Conservation (phyloP, 2,797 vertebrate species). For the Sebastiscus tertius region DNA sequence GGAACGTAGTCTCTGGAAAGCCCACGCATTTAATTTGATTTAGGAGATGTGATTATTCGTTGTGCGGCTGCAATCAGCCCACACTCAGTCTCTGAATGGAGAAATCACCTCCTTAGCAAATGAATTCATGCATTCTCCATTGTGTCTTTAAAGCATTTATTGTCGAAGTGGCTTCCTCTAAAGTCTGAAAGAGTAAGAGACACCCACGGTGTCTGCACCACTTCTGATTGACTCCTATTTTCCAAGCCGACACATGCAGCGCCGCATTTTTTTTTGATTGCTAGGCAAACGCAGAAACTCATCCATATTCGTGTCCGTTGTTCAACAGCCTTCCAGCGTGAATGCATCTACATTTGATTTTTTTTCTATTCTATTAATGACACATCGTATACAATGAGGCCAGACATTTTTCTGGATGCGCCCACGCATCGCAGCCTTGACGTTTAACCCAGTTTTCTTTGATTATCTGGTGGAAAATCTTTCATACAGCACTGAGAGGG, state of each 20-base stretch:
- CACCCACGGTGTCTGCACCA: slow-evolving; percentile 45
- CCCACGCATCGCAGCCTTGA: slow-evolving; percentile 28
- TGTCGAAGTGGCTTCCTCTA: slow-evolving; percentile 45
- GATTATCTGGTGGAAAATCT: slow-evolving; percentile 7
- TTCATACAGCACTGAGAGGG: background rate
- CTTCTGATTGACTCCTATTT: slow-evolving; percentile 61
- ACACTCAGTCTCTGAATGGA: slow-evolving; percentile 29
- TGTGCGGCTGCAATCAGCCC: slow-evolving; percentile 23
- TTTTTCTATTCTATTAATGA: slow-evolving; percentile 29
- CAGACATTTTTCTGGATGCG: background rate
- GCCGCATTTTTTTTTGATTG: slow-evolving; percentile 56
- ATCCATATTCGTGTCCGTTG: slow-evolving; percentile 46
- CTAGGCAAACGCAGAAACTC: slow-evolving; percentile 22
- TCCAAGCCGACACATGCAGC: slow-evolving; percentile 36
- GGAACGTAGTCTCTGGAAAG: background rate
- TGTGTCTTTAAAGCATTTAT: slow-evolving; percentile 51
- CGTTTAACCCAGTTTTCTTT: slow-evolving; percentile 40
- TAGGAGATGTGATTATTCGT: slow-evolving; percentile 16
- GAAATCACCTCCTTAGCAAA: slow-evolving; percentile 36
- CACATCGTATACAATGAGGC: background rate
- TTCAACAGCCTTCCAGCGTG: slow-evolving; percentile 38
- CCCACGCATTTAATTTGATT: slow-evolving; percentile 27
- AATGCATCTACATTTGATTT: slow-evolving; percentile 45
- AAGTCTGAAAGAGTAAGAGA: slow-evolving; percentile 38
- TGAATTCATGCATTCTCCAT: slow-evolving; percentile 41